Conservation (phyloP, 1,140 invertebrate genomes). For the Polyergus mexicanus region DNA sequence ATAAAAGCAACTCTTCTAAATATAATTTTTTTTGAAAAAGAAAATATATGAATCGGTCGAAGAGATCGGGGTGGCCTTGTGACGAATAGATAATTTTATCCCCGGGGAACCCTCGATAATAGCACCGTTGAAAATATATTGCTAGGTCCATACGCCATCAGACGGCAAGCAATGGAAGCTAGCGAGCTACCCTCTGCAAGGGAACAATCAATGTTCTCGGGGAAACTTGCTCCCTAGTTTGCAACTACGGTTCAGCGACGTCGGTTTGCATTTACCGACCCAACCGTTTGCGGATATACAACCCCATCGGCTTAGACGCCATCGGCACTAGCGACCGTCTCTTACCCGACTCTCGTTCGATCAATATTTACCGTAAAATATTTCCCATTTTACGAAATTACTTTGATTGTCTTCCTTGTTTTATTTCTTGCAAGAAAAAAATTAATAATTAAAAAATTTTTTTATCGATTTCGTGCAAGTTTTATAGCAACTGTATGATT, state of each 20-base stretch:
- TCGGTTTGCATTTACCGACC: constrained; percentile 70
- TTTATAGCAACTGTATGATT: neutral
- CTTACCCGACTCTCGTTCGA: constrained; percentile 23
- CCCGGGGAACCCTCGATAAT: constrained; percentile 31
- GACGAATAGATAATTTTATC: constrained; percentile 3
- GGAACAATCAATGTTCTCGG: constrained; percentile 65
- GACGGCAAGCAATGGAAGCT: constrained; percentile 60
- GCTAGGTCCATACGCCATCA: constrained; percentile 63
- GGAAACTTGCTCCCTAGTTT: constrained; percentile 51
- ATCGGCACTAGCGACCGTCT: constrained; percentile 31
- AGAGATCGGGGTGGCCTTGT: neutral
- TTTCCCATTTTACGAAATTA: neutral
- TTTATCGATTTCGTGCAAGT: neutral
- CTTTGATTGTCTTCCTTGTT: neutral
- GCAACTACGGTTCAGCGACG: constrained; percentile 37
- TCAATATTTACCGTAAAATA: constrained; percentile 17
- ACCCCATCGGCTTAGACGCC: neutral
- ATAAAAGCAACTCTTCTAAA: neutral
- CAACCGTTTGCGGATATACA: constrained; percentile 23
- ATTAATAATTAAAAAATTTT: neutral
- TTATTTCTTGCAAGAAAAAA: neutral
- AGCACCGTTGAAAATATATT: constrained; percentile 43
- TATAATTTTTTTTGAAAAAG: too few species aligned
- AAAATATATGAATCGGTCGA: constrained; percentile 18
- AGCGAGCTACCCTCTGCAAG: constrained; percentile 44